A percentile compares a stretch with the other conserved stretches of the same genome.
phyloP scores from a whole-genome alignment of 2,797 vertebrate species.

The Remorina albescens region DNA sequence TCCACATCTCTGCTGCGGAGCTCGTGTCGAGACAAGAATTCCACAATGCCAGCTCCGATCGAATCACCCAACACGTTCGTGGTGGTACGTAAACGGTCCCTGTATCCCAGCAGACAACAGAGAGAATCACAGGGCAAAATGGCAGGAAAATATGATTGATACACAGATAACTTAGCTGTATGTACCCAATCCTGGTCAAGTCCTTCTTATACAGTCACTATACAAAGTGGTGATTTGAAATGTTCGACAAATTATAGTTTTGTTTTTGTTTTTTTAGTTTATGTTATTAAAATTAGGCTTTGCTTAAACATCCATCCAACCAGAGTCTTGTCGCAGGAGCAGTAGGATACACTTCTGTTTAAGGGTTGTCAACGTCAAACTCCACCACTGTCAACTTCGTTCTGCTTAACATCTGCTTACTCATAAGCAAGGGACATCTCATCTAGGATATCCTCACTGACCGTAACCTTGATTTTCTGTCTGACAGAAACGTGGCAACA shows the following conservation, averaged over 20 bases:
- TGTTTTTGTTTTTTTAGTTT: no score
- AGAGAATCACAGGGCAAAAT: not conserved
- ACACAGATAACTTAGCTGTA: not conserved
- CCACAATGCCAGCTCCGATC: constrained; percentile 95
- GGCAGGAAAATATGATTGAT: not conserved
- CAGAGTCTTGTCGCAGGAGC: not conserved
- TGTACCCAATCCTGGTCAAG: not conserved
- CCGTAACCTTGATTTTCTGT: no score
- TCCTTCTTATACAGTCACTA: not conserved
- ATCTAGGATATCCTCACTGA: no score
- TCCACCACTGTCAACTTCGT: no score
- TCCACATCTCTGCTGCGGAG: constrained; percentile 91
- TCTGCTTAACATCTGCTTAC: no score
- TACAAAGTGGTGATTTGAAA: not conserved
- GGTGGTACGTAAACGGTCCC: constrained; percentile 96
- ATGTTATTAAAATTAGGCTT: not conserved
- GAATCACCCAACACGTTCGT: constrained; percentile 97
- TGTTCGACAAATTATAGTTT: not conserved
- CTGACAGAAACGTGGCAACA: no score
- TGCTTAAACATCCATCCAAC: not conserved
- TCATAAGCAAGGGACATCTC: no score
- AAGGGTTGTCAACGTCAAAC: no score
- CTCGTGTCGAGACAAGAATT: constrained; percentile 94
- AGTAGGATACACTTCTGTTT: not conserved
- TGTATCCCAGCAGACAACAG: constrained; percentile 63